Base-by-base conservation (phyloP, 2,113 vertebrate genomes). In the Bucco capensis region DNA sequence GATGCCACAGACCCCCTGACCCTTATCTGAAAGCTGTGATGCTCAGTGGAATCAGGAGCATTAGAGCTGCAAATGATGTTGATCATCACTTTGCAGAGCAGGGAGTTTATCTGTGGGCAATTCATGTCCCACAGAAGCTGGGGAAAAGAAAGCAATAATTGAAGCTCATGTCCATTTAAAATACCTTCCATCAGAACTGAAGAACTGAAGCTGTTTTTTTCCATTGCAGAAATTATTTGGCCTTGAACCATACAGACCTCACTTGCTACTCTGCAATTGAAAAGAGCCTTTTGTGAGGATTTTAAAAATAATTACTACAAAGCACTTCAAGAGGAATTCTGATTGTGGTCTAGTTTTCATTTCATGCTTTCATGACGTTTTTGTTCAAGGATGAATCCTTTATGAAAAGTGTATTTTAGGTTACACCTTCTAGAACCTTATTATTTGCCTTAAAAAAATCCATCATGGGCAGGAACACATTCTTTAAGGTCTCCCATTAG, bases 381-480 rank as follows among this genome's bases (percentile, higher is more conserved):
- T 95, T 95, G 89, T 87, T 96, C 94, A 66, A 96, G 93, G 95
- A 94, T 86, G 91, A 95, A 95, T 96, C 95, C 94, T 96, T 96
- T 93, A 96, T 93, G 74, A 92, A 96, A 97, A 66, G 64, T 96
- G 97, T 96, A 79, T 94, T 97, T 97, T 96, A 96, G 96, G 94
- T 94, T 66, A 90, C 86, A 94, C 96, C 94, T 94, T 96, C 90
- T 85, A 90, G 96, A 96, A 96, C 90, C 96, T 95, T 94, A 89
- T 95, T 96, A 96, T 95, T 93, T 95, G 67, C 93, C 88, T 95
- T 94, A 86, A 95, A 92, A 76, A 30, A 92, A 83, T 75, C 92
- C 83, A 70, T 93, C 83, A 71, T 86, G 70, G 92, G 83, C 86
- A 85, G 86, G 90, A 81, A 53, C 80, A 49, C 72, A 88, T 94